phyloP scores from a whole-genome alignment of 1,140 invertebrate species.

The Papilio xuthus region DNA sequence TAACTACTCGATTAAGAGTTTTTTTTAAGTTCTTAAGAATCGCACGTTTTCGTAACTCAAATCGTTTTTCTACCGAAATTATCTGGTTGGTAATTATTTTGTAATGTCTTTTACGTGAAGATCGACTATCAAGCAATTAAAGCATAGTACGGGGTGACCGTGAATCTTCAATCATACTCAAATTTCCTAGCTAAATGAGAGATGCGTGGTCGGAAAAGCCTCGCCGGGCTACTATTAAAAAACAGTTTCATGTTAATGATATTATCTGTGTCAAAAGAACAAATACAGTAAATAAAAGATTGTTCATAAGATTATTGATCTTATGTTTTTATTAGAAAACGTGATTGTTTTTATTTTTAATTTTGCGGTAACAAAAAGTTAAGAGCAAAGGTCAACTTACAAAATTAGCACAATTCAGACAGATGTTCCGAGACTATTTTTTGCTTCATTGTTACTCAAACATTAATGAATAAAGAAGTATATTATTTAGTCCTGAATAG shows the following conservation, averaged over 20 bases:
- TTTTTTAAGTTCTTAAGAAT: constrained; percentile 41
- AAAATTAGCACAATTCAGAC: not conserved
- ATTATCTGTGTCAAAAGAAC: not conserved
- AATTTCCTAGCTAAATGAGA: constrained; percentile 30
- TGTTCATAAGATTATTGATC: not conserved
- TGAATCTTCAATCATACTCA: constrained; percentile 62
- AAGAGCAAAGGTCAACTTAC: not conserved
- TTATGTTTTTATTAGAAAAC: constrained; percentile 3
- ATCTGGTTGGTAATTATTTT: constrained; percentile 61
- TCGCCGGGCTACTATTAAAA: constrained; percentile 42
- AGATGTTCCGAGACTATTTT: not conserved
- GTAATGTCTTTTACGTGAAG: constrained; percentile 56
- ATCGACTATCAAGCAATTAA: constrained; percentile 63
- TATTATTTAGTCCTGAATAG: not conserved
- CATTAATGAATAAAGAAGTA: not conserved
- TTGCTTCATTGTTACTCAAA: constrained; percentile 9
- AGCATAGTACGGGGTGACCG: constrained; percentile 55
- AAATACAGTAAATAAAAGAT: not conserved
- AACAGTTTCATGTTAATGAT: constrained; percentile 25
- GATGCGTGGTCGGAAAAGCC: constrained; percentile 47
- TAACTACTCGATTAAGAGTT: not conserved
- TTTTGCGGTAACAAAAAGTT: not conserved
- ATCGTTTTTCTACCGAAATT: constrained; percentile 46
- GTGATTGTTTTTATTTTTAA: not conserved
- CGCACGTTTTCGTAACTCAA: constrained; percentile 53